Evolutionary conservation across 2,888 invertebrate species (phyloP), one percentile per base, ranked within the genome.

Genomic region (Drosophila quinaria): DNA sequence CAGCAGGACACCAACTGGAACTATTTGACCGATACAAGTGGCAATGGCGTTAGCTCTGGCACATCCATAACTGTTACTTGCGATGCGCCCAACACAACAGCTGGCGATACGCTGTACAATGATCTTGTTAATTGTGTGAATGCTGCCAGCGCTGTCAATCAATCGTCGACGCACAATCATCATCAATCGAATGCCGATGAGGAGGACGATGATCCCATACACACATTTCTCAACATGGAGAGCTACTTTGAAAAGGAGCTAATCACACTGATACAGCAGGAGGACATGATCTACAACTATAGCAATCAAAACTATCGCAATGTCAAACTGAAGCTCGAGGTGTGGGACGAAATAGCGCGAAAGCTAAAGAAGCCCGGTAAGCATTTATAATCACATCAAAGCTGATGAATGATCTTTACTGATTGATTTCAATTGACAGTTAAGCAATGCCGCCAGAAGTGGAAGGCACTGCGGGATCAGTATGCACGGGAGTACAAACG

Each of bases 171-270:
- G 42, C 79, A 76, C 58, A 73, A 64, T 46, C 66, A 78, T 46
- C 66, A 78, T 46, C 70, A 58, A 22, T 31, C 63, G 2, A 64
- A 68, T 54, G 78, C 74, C 31, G 90, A 90, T 13, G 91, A 91
- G 44, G 91, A 91, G 54, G 92, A 92, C 52, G 92, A 92, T 19
- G 92, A 92, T 80, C 91, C 91, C 9, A 90, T 92, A 58, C 92
- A 92, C 64, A 92, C 91, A 8, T 92, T 91, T 79, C 78, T 92
- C 0, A 92, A 92, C 60, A 92, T 92, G 63, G 92, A 92, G 70
- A 92, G 91, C 65, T 92, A 91, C 64, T 92, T 92, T 39, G 92
- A 92, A 55, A 91, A 92, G 56, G 91, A 92, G 60, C 79, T 92
- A 3, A 92, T 92, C 17, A 74, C 82, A 11, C 68, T 92, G 59